A percentile compares a stretch with the other conserved stretches of the same genome.
These are phyloP conservation scores for Passer montanus DNA, from an alignment of 2,113 vertebrate genomes.

Conservation along the genomic window DNA sequence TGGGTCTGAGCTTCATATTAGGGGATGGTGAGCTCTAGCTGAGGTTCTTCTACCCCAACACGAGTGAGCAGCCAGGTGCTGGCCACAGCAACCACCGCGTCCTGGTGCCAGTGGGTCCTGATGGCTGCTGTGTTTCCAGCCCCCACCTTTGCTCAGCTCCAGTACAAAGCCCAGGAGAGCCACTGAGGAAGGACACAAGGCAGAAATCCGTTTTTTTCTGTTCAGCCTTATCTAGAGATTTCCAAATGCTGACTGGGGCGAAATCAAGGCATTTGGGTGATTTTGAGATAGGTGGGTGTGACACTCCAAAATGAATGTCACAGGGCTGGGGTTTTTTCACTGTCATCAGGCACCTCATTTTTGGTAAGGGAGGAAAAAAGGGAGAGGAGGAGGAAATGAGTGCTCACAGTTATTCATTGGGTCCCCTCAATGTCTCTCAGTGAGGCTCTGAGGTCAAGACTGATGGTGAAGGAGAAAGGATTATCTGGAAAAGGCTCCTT, in stretches of 20 bases:
- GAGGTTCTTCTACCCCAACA: rapidly evolving
- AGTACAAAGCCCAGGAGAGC: rapidly evolving
- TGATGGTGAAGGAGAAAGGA: background rate
- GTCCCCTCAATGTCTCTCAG: background rate
- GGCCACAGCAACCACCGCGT: rapidly evolving
- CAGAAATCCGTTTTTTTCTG: background rate
- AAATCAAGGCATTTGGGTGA: background rate
- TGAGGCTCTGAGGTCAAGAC: background rate
- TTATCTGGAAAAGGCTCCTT: background rate
- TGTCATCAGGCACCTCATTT: background rate
- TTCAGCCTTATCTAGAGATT: background rate
- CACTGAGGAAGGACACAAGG: background rate
- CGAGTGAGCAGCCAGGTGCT: background rate
- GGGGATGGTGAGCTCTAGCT: background rate
- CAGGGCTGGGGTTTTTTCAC: background rate
- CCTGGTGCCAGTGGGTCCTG: background rate
- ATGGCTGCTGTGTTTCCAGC: background rate
- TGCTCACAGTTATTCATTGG: background rate
- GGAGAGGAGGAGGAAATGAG: background rate
- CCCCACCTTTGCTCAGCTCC: background rate
- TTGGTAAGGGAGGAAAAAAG: background rate
- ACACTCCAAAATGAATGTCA: background rate
- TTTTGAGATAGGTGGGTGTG: background rate
- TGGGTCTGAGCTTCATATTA: background rate
- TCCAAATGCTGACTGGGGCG: background rate